Conservation (phyloP, 2,888 invertebrate genomes). For the Latrodectus elegans region DNA sequence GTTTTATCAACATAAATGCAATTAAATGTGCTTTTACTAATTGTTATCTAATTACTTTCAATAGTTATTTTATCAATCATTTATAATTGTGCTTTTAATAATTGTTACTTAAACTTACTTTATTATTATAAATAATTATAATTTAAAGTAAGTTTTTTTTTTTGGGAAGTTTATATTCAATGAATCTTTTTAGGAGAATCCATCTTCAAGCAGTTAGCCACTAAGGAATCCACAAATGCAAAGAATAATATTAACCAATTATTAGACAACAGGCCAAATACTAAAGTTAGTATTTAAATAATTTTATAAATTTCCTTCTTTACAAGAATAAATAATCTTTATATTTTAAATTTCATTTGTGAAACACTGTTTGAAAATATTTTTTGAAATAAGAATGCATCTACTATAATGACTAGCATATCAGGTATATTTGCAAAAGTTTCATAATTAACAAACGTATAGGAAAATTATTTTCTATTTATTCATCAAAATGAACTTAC, state of each 20-base stretch:
- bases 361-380: neutral
- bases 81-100: too few relatives aligned
- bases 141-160: too few relatives aligned
- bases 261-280: constrained; percentile 57
- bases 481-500: neutral
- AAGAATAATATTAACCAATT: constrained; percentile 50
- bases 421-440: too few relatives aligned
- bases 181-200: constrained; percentile 57
- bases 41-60: too few relatives aligned
- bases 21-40: too few relatives aligned
- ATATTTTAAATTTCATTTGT: neutral
- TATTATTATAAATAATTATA: too few relatives aligned
- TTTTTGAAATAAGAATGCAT: too few relatives aligned
- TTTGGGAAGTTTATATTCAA: neutral
- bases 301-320: neutral
- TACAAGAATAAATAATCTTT: neutral
- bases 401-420: too few relatives aligned
- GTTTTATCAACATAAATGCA: neutral
- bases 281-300: constrained; percentile 24
- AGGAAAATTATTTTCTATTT: neutral
- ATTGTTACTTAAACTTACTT: too few relatives aligned
- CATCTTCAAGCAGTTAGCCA: constrained; percentile 46
- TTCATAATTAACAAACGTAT: neutral
- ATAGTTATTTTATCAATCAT: too few relatives aligned
- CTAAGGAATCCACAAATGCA: constrained; percentile 44